phyloP scores from a whole-genome alignment of 2,797 vertebrate genomes.

The Moxostoma hubbsi region DNA sequence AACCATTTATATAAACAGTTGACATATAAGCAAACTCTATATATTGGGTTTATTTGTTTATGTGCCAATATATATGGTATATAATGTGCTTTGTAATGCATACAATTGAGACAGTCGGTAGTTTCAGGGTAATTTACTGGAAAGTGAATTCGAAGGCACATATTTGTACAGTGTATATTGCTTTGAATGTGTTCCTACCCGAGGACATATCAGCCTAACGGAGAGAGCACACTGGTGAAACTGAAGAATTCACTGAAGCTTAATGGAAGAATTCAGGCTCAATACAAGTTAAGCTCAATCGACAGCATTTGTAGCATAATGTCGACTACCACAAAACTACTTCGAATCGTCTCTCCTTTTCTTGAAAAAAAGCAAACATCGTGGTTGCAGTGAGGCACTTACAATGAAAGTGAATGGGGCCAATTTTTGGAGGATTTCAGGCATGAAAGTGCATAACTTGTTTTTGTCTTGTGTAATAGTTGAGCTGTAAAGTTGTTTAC shows the following conservation, averaged over 20 bases:
- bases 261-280: neutral
- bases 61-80: neutral
- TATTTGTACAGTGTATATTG: conserved; percentile 36
- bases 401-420: too few relatives aligned
- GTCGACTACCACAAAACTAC: too few relatives aligned
- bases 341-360: too few relatives aligned
- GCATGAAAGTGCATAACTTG: too few relatives aligned
- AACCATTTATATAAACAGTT: neutral
- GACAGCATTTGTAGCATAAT: too few relatives aligned
- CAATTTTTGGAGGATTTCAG: too few relatives aligned
- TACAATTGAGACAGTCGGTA: neutral
- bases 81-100: neutral
- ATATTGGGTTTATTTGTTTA: conserved; percentile 7
- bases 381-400: too few relatives aligned
- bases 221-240: conserved; percentile 19
- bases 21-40: neutral
- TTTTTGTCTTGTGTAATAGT: too few relatives aligned
- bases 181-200: conserved; percentile 33
- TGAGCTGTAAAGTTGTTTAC: too few relatives aligned
- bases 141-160: conserved; percentile 29
- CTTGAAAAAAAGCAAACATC: too few relatives aligned
- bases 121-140: conserved; percentile 23
- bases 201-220: neutral
- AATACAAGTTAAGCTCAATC: too few relatives aligned
- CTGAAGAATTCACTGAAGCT: conserved; percentile 27